These are phyloP conservation scores for Ispidina lecontei DNA, from an alignment of 2,797 vertebrate species.

Conservation along the genomic window DNA sequence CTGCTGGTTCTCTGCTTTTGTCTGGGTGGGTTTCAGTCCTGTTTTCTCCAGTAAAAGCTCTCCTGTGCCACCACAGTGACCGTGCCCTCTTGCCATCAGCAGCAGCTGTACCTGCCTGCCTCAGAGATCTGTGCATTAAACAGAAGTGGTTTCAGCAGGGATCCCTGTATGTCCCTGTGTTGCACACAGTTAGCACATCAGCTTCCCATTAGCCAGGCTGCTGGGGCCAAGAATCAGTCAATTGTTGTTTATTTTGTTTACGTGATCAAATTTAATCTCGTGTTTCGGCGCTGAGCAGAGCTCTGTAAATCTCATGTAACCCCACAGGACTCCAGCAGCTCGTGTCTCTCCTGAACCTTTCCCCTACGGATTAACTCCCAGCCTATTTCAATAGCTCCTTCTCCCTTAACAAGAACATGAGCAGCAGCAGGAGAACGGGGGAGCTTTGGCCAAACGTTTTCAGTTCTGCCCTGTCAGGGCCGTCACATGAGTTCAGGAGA, in stretches of 20 bases:
- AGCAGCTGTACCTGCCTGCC: not conserved
- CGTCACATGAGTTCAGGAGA: not conserved
- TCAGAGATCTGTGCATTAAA: not conserved
- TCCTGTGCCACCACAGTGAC: not conserved
- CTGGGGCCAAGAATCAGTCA: not conserved
- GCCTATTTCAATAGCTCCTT: not conserved
- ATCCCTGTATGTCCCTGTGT: not conserved
- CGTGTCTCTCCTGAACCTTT: not conserved
- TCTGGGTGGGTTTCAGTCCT: not conserved
- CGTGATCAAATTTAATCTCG: not conserved
- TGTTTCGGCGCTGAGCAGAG: not conserved
- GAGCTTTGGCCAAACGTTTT: not conserved
- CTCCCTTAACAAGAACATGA: not conserved
- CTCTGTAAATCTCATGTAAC: not conserved
- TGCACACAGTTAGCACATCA: not conserved
- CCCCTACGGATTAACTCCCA: not conserved
- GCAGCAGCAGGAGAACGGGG: not conserved
- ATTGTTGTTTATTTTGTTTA: not conserved
- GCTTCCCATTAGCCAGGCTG: not conserved
- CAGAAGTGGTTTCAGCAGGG: not conserved
- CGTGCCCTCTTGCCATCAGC: not conserved
- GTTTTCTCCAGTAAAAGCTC: not conserved
- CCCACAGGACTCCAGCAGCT: not conserved
- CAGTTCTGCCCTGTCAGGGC: not conserved
- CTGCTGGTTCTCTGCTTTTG: not conserved